These are phyloP conservation scores for Callyntrura sp. DNA, from an alignment of 2,888 invertebrate genomes.

Conservation along the genomic window DNA sequence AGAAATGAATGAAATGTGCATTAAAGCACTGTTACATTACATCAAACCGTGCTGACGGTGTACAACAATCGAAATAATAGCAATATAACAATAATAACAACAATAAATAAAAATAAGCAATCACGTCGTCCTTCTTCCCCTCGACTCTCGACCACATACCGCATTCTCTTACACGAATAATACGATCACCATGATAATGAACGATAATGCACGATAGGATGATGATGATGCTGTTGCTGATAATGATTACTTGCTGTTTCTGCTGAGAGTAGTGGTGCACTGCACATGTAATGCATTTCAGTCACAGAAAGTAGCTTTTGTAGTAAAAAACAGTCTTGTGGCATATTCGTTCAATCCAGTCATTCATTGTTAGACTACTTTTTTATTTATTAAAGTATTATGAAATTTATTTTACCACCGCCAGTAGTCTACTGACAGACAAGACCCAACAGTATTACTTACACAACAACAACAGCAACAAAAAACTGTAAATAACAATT, in stretches of 20 bases:
- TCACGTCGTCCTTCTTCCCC: not conserved
- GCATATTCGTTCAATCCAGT: no score
- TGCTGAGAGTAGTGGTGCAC: no score
- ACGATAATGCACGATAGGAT: not conserved
- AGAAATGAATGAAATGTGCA: no score
- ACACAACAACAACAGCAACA: not conserved
- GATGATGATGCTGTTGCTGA: constrained; percentile 10
- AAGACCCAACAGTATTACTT: not conserved
- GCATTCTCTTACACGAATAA: not conserved
- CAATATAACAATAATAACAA: constrained; percentile 7
- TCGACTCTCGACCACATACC: not conserved
- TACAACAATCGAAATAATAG: not conserved
- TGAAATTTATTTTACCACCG: not conserved
- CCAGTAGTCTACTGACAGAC: not conserved
- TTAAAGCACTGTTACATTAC: not conserved
- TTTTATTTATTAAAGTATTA: no score
- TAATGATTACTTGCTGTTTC: constrained; percentile 10
- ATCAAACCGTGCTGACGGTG: not conserved
- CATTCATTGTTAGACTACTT: no score
- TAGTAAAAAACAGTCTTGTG: no score
- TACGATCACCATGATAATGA: no score
- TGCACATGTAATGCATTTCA: not conserved
- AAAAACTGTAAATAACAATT: not conserved
- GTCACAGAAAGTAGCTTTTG: no score
- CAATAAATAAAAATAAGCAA: constrained; percentile 13